Evolutionary conservation across 2,797 vertebrate genomes (phyloP).

Genomic region (Diplodus sargus): DNA sequence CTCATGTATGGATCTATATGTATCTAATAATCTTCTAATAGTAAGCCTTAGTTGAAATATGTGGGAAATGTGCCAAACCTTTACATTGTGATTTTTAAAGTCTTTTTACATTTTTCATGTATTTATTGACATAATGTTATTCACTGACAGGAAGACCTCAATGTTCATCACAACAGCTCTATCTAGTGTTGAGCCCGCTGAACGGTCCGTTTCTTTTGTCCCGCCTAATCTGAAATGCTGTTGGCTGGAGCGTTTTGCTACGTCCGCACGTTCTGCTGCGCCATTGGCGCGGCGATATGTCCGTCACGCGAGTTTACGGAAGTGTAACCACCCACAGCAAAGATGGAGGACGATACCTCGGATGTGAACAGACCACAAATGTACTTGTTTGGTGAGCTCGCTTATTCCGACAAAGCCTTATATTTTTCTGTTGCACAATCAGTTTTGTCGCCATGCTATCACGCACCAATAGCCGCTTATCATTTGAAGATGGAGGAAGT

Average conservation of each 20-base stretch:
- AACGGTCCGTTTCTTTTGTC: neutral
- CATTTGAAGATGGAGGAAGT: neutral
- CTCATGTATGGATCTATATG: neutral
- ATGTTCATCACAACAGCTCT: conserved; percentile 40
- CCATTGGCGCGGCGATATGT: conserved; percentile 63
- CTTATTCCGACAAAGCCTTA: conserved; percentile 8
- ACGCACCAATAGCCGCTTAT: neutral
- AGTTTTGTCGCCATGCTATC: neutral
- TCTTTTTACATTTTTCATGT: neutral
- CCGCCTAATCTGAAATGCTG: conserved; percentile 22
- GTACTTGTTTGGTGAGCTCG: conserved; percentile 87
- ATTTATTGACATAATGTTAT: accelerated
- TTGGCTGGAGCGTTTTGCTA: conserved; percentile 28
- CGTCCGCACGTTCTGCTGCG: accelerated
- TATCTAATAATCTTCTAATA: neutral
- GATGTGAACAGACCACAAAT: conserved; percentile 85
- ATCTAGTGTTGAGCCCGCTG: conserved; percentile 59
- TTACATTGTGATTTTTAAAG: neutral
- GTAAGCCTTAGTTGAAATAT: neutral
- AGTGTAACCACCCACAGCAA: conserved; percentile 63
- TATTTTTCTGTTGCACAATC: conserved; percentile 33
- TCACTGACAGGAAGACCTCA: neutral
- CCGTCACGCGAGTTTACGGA: conserved; percentile 63
- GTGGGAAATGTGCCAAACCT: neutral
- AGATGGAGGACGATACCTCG: conserved; percentile 85